Evolutionary conservation across 2,888 invertebrate species (phyloP).

Genomic region (Anagyrus pseudococci): DNA sequence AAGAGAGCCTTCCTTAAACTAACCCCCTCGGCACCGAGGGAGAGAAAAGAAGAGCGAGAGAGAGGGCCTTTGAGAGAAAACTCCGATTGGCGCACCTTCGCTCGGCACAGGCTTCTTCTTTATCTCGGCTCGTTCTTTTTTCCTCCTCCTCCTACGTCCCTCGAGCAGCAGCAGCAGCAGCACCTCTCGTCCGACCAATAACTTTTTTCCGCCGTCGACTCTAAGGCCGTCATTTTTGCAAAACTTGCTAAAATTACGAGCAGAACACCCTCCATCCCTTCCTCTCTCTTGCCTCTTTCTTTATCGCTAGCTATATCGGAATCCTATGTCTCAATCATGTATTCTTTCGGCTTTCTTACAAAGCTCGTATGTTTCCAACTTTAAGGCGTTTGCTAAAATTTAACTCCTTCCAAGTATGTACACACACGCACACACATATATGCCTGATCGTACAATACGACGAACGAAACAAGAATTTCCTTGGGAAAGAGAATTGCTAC

Average conservation of each 20-base stretch:
- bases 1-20: conserved; percentile 50
- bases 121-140: conserved; percentile 8
- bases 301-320: background rate
- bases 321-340: conserved; percentile 20
- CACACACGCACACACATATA: too few relatives aligned
- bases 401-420: too few relatives aligned
- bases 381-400: too few relatives aligned
- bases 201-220: conserved; percentile 13
- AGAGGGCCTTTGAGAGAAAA: conserved; percentile 23
- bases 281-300: background rate
- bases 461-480: too few relatives aligned
- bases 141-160: conserved; percentile 16
- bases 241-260: conserved; percentile 27
- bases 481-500: too few relatives aligned
- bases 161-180: too few relatives aligned
- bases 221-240: conserved; percentile 23
- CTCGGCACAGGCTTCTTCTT: conserved; percentile 10
- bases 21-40: conserved; percentile 44
- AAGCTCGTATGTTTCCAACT: too few relatives aligned
- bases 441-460: too few relatives aligned
- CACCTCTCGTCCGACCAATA: conserved; percentile 16
- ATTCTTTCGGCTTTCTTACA: background rate
- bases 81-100: conserved; percentile 25
- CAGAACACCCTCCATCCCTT: conserved; percentile 19
- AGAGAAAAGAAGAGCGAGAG: conserved; percentile 31